A percentile compares a stretch with the other conserved stretches of the same genome.
Conservation (phyloP, 2,888 invertebrate species). For the Dermolepida albohirtum region DNA sequence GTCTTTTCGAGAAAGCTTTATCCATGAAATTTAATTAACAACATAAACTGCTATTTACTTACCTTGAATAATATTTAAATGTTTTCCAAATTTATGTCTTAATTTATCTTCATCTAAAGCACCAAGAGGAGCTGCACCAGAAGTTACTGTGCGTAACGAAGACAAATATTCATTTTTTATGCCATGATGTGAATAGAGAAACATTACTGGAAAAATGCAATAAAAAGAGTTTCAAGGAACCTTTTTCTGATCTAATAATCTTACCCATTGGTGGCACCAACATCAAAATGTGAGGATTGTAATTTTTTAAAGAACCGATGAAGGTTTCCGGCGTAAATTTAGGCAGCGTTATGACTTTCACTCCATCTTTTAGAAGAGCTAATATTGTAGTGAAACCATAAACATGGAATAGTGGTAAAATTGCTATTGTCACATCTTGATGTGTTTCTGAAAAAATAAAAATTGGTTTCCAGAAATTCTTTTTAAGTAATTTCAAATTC, state of each 20-base stretch:
- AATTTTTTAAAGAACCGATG: conserved; percentile 73
- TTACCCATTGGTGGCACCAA: conserved; percentile 86
- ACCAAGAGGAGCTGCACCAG: conserved; percentile 79
- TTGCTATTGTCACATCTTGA: conserved; percentile 75
- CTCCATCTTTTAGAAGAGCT: conserved; percentile 71
- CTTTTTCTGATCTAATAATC: conserved; percentile 47
- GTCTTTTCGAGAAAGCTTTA: too few relatives aligned
- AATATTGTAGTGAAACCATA: conserved; percentile 77
- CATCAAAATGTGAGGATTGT: conserved; percentile 74
- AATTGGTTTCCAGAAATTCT: conserved; percentile 33
- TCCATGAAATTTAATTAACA: too few relatives aligned
- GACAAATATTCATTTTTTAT: conserved; percentile 70
- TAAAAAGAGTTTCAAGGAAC: background rate
- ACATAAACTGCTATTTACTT: conserved; percentile 20
- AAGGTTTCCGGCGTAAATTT: conserved; percentile 80
- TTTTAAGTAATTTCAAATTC: background rate
- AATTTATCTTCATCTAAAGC: conserved; percentile 70
- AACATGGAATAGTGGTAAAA: conserved; percentile 88
- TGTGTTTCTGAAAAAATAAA: conserved; percentile 61
- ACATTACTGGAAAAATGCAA: conserved; percentile 67
- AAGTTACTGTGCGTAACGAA: conserved; percentile 67
- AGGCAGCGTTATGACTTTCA: conserved; percentile 76
- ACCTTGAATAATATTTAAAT: conserved; percentile 58
- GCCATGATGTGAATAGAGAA: conserved; percentile 75
- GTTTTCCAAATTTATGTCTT: conserved; percentile 63